Base-by-base conservation (phyloP, 2,888 invertebrate species). In the Meiosimyza decipiens region DNA sequence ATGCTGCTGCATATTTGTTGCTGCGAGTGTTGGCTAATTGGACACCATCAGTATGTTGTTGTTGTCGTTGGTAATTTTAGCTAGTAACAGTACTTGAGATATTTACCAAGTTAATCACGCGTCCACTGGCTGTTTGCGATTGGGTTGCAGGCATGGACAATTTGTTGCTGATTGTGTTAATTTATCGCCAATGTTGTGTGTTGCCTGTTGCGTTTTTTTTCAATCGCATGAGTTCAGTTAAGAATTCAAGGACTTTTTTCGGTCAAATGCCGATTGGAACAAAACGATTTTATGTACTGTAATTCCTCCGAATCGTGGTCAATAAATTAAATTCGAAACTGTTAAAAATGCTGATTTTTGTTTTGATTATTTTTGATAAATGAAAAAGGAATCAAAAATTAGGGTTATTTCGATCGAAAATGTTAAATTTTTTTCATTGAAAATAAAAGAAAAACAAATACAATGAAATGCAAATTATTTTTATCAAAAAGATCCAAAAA, bases 51-150 rank as follows among this genome's bases (percentile, higher is more conserved):
- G 47, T 49, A 40, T 55, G 67, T 40, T 66, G 18, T 28, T 11
- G 22, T 64, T 50, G 64, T 64, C 49, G 50, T 51, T 22, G 64
- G 60, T 33, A n/a, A 60, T 64, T 63, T 7, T 15, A 18, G 47
- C 47, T 55, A 13, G 51, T 18, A 50, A 57, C 40, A 16, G 16
- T 62, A 40, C 52, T 52, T 62, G 11, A 62, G 54, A 63, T 47
- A 18, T 4, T 62, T 54, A 63, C 54, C 52, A 18, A 54, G 51
- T 63, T 63, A 47, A 70, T 70, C 70, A 70, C 22, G 70, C 70
- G 49, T 60, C 59, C 40, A 59, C 40, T 63, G 57, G 18, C 16
- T 57, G 59, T 18, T 59, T 7, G 18, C 9, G 59, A 70, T 70
- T 49, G 13, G 3, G 12, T 67, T 57, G 6, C 67, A 16, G 16